Percentiles rank a stretch among this genome's conserved stretches.
phyloP scores from a whole-genome alignment of 2,797 vertebrate species.

The Pangasius mekongensis region DNA sequence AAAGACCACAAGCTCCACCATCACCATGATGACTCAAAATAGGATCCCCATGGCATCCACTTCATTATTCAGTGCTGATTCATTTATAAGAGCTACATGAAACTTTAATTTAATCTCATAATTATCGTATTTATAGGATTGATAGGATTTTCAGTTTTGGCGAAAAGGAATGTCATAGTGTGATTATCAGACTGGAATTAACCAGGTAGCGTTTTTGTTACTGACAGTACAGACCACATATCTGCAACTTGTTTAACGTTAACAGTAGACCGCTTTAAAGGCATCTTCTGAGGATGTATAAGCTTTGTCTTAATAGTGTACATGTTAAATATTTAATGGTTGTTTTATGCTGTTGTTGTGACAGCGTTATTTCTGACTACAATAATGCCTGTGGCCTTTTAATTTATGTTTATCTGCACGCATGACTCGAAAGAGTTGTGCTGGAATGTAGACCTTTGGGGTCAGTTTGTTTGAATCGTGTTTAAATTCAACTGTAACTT shows the following conservation, averaged over 20 bases:
- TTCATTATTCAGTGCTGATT: not conserved
- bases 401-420: slow-evolving; percentile 50
- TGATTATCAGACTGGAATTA: not conserved
- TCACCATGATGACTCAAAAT: slow-evolving; percentile 11
- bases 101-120: not conserved
- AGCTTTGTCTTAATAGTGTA: not conserved
- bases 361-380: slow-evolving; percentile 53
- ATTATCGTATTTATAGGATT: not conserved
- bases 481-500: slow-evolving; percentile 11
- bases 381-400: slow-evolving; percentile 18
- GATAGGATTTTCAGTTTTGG: not conserved
- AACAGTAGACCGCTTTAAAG: not conserved
- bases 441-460: slow-evolving; percentile 50
- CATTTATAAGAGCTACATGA: not conserved
- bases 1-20: not conserved
- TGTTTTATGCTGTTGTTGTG: not conserved
- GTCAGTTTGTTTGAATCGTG: slow-evolving; percentile 39
- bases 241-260: not conserved
- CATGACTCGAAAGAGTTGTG: slow-evolving; percentile 40
- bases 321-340: slow-evolving; percentile 9
- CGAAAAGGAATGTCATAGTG: not conserved
- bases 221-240: not conserved
- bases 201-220: slow-evolving; percentile 5
- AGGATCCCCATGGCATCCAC: not conserved
- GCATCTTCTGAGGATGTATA: not conserved